These are phyloP conservation scores for Galleria mellonella DNA, from an alignment of 1,140 invertebrate genomes.

Conservation along the genomic window DNA sequence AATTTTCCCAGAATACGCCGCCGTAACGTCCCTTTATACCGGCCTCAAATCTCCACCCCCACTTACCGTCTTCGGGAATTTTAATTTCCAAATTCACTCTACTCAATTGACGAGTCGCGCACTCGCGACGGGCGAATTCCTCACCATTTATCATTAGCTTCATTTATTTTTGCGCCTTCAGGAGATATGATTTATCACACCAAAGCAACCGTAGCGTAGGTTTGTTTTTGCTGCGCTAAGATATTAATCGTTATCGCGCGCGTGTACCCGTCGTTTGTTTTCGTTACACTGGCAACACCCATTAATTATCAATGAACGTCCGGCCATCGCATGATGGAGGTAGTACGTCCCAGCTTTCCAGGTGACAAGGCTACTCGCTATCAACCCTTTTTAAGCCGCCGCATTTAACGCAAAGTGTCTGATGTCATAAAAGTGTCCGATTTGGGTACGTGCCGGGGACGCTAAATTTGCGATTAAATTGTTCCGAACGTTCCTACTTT, in stretches of 20 bases:
- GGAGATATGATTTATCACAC: conserved; percentile 70
- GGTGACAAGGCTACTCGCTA: conserved; percentile 63
- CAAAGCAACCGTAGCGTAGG: conserved; percentile 44
- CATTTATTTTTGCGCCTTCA: conserved; percentile 70
- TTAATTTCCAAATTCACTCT: conserved; percentile 51
- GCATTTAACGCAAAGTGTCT: conserved; percentile 65
- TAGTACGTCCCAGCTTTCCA: conserved; percentile 62
- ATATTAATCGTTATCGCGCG: conserved; percentile 72
- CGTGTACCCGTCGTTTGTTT: conserved; percentile 67
- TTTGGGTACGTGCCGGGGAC: conserved; percentile 52
- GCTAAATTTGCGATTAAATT: conserved; percentile 64
- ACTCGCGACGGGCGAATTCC: conserved; percentile 37
- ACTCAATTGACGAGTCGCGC: conserved; percentile 41
- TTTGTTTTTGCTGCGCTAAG: conserved; percentile 67
- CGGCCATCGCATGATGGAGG: conserved; percentile 63
- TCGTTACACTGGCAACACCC: conserved; percentile 67
- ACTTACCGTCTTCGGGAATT: conserved; percentile 7
- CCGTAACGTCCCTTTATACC: not conserved
- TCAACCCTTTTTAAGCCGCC: conserved; percentile 72
- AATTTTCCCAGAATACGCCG: too few relatives aligned
- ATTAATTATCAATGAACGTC: conserved; percentile 74
- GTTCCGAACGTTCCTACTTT: conserved; percentile 36
- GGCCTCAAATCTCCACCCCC: not conserved
- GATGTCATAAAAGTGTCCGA: conserved; percentile 72
- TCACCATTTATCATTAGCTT: conserved; percentile 69